Conservation (phyloP, 2,888 invertebrate genomes). For the Acronicta alni region DNA sequence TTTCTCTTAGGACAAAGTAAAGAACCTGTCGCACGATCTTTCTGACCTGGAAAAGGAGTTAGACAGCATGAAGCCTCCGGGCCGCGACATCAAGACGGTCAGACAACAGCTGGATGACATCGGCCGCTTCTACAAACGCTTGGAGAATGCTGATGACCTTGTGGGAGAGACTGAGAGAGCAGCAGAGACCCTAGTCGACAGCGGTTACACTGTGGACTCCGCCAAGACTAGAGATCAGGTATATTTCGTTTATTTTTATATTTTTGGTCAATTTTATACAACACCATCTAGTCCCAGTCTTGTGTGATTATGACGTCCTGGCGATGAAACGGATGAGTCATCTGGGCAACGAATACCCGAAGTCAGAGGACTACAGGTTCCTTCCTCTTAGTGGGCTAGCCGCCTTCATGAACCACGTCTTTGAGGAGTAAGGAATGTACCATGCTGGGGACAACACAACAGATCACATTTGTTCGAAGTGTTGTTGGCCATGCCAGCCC, state of each 20-base stretch:
- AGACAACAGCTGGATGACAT: slow-evolving; percentile 95
- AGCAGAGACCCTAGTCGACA: slow-evolving; percentile 94
- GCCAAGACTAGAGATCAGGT: slow-evolving; percentile 95
- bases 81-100: slow-evolving; percentile 95
- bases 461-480: no score
- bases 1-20: slow-evolving; percentile 92
- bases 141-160: slow-evolving; percentile 91
- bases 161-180: slow-evolving; percentile 92
- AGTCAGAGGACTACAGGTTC: no score
- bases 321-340: no score
- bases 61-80: slow-evolving; percentile 95
- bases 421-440: no score
- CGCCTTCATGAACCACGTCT: no score
- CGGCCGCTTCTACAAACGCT: slow-evolving; percentile 90
- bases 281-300: no score
- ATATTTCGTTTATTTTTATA: slow-evolving; percentile 19
- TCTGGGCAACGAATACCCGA: no score
- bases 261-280: no score
- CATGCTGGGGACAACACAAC: no score
- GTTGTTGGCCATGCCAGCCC: no score
- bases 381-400: no score
- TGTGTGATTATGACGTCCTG: no score
- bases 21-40: slow-evolving; percentile 93
- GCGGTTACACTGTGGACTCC: slow-evolving; percentile 95
- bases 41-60: slow-evolving; percentile 95